Evolutionary conservation across 92 coral and sea anemone species (phyloP), one percentile per base, ranked within the genome.

Genomic region (Zoanthus solanderi): DNA sequence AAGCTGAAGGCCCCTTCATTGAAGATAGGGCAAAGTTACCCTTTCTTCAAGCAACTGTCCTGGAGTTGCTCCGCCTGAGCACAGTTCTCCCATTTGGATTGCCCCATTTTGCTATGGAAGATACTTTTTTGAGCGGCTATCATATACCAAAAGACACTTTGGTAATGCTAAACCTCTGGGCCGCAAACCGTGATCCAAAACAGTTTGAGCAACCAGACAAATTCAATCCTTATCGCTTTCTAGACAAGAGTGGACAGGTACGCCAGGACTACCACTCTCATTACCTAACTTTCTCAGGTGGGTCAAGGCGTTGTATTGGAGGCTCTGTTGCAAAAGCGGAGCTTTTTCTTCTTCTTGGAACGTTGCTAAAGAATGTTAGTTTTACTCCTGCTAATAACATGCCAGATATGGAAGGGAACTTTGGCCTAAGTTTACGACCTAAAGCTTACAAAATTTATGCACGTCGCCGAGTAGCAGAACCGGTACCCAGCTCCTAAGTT

Each of bases 141-240:
- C 81, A 66, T 30, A 92, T 96, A 79, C 90, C 96, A 63, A 92
- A 93, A 92, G 98, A 91, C 68, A 94, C 98, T 47, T 57, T 92
- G 18, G 95, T 96, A 65, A 54, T 96, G 90, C 92, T 88, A 7
- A 96, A 96, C 87, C 88, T 96, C 66, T 96, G 98, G 98, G 98
- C 96, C 2, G 92, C 95, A 58, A 94, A 93, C 83, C 98, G 95
- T 76, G 98, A 96, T 68, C 90, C 94, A 32, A 76, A 93, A 29
- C 69, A 90, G 58, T 96, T 96, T 90, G 89, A 92, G 18, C 90
- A 91, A 42, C 93, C 98, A 68, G 87, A 93, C 6, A 54, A 77
- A 76, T 96, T 96, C 77, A 87, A 96, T 82, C 98, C 98, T 16
- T 82, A 90, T 78, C 98, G 98, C 56, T 96, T 96, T 80, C 89